A percentile compares a stretch with the other conserved stretches of the same genome.
These are phyloP conservation scores for Loxodonta africana DNA, from an alignment of 2,113 vertebrate genomes.

Conservation along the genomic window DNA sequence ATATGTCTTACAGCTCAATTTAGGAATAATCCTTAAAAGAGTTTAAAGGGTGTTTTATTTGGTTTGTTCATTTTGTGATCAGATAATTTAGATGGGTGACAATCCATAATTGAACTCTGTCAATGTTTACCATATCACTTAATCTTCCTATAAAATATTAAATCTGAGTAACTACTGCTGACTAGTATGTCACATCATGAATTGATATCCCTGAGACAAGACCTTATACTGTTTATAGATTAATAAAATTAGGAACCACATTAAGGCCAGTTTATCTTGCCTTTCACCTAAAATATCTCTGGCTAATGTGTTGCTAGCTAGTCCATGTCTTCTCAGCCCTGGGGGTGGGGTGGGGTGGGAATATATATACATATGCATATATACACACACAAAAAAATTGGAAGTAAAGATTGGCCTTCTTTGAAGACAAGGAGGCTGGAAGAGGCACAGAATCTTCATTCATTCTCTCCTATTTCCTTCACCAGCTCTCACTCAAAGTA, in stretches of 20 bases:
- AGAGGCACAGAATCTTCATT: neutral
- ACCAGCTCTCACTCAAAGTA: neutral
- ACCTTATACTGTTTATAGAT: neutral
- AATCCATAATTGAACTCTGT: neutral
- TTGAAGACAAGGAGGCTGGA: neutral
- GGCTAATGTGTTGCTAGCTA: neutral
- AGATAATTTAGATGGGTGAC: neutral
- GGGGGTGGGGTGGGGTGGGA: no score
- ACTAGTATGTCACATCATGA: neutral
- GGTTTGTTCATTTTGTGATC: neutral
- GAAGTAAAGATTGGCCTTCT: neutral
- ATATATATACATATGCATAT: neutral
- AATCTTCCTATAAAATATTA: slow-evolving; percentile 3
- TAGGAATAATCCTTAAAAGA: neutral
- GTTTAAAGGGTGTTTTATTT: neutral
- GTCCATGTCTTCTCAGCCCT: neutral
- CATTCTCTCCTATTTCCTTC: neutral
- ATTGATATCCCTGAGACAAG: neutral
- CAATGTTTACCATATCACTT: neutral
- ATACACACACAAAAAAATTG: neutral
- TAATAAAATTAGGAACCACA: slow-evolving; percentile 18
- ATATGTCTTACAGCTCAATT: neutral
- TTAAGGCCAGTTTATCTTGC: neutral
- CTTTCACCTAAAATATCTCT: neutral
- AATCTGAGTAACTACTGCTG: neutral